Evolutionary conservation across 2,797 vertebrate genomes (phyloP).

Genomic region (Lemur catta): DNA sequence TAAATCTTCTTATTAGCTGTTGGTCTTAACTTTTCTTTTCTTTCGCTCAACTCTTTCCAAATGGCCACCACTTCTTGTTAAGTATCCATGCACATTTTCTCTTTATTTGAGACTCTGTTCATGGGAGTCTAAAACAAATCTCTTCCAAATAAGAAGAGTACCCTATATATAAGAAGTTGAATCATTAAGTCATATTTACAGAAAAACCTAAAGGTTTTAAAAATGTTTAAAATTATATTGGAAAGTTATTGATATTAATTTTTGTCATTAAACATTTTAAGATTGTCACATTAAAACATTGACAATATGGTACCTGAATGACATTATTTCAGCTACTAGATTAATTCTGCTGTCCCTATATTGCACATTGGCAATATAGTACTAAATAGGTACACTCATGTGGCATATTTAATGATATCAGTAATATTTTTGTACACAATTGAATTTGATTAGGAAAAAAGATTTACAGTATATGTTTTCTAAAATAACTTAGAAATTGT

Average conservation of each 20-base stretch:
- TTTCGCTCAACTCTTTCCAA: background rate
- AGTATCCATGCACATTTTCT: background rate
- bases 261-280: background rate
- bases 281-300: conserved; percentile 32
- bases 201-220: background rate
- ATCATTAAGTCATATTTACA: background rate
- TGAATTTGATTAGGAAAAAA: background rate
- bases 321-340: background rate
- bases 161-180: background rate
- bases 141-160: background rate
- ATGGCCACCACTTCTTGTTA: background rate
- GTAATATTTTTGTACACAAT: background rate
- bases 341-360: background rate
- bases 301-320: background rate
- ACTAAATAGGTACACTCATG: background rate
- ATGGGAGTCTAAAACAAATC: background rate
- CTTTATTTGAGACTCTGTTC: background rate
- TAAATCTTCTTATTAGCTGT: background rate
- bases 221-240: background rate
- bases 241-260: background rate
- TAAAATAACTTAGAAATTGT: background rate
- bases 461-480: background rate
- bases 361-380: background rate
- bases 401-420: background rate
- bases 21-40: background rate